Percentiles rank a stretch among this genome's conserved stretches.
Evolutionary conservation across 2,797 vertebrate species (phyloP).

Genomic region (Hippopotamyrus pictus): DNA sequence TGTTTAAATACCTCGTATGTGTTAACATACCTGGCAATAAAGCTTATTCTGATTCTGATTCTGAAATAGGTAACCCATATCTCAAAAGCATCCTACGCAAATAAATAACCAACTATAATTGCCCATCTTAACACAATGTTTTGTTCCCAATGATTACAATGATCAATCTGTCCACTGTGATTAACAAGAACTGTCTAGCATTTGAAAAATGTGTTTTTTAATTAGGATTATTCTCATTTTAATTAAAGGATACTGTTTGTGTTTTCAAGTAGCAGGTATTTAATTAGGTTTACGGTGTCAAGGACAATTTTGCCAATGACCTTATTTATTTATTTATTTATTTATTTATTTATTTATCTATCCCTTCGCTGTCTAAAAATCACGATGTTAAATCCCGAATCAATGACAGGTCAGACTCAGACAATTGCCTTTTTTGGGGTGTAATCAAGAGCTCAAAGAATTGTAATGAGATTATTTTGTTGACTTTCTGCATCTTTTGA

Average conservation of each 20-base stretch:
- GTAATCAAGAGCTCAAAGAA: background rate
- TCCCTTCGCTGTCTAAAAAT: background rate
- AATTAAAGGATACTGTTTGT: conserved; percentile 16
- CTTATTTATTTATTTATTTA: background rate
- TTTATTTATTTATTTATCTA: background rate
- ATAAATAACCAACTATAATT: background rate
- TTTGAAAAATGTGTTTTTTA: background rate
- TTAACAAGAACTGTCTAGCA: background rate
- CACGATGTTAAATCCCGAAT: conserved; percentile 5
- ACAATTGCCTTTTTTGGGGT: conserved; percentile 14
- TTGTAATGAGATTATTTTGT: conserved; percentile 20
- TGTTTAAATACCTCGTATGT: no score
- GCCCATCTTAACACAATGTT: background rate
- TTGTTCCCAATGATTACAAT: conserved; percentile 1
- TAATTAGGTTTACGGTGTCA: background rate
- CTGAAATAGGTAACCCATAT: background rate
- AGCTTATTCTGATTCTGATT: no score
- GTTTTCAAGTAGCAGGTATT: conserved; percentile 4
- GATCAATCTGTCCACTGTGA: background rate
- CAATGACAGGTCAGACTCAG: conserved; percentile 2
- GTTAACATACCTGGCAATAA: no score
- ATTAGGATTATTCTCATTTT: background rate
- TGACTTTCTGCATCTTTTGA: conserved; percentile 22
- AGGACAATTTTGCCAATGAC: background rate
- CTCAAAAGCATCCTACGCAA: background rate